phyloP scores from a whole-genome alignment of 2,888 invertebrate species.

The Blera fallax region DNA sequence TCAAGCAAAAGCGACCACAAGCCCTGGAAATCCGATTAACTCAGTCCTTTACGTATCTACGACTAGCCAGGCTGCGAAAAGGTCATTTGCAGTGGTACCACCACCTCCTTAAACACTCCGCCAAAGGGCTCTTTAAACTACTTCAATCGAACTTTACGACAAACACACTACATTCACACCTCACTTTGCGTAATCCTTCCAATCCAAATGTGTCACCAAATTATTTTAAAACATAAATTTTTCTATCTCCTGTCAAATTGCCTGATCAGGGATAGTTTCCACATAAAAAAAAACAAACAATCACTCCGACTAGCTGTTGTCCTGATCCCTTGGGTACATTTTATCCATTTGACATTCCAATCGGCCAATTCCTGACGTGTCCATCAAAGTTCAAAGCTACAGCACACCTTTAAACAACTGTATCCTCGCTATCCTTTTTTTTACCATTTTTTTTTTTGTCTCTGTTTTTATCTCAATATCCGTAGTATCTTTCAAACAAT shows the following conservation, averaged over 20 bases:
- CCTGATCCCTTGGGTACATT: constrained; percentile 24
- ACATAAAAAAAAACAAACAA: not conserved
- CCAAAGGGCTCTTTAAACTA: too few relatives aligned
- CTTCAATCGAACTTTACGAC: too few relatives aligned
- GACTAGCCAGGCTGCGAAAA: too few relatives aligned
- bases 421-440: not conserved
- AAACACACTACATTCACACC: too few relatives aligned
- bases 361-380: constrained; percentile 6
- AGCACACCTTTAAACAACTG: constrained; percentile 3
- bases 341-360: constrained; percentile 43
- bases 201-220: not conserved
- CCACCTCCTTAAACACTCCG: too few relatives aligned
- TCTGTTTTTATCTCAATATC: constrained; percentile 15
- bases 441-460: not conserved
- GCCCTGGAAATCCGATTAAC: too few relatives aligned
- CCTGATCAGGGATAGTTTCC: constrained; percentile 8
- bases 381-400: constrained; percentile 55
- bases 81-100: too few relatives aligned
- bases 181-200: too few relatives aligned
- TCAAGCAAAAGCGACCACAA: too few relatives aligned
- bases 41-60: too few relatives aligned
- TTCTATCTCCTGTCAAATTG: constrained; percentile 5
- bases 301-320: not conserved
- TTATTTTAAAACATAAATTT: not conserved
- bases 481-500: constrained; percentile 24